phyloP scores from a whole-genome alignment of 2,888 invertebrate species.

The Blera fallax region DNA sequence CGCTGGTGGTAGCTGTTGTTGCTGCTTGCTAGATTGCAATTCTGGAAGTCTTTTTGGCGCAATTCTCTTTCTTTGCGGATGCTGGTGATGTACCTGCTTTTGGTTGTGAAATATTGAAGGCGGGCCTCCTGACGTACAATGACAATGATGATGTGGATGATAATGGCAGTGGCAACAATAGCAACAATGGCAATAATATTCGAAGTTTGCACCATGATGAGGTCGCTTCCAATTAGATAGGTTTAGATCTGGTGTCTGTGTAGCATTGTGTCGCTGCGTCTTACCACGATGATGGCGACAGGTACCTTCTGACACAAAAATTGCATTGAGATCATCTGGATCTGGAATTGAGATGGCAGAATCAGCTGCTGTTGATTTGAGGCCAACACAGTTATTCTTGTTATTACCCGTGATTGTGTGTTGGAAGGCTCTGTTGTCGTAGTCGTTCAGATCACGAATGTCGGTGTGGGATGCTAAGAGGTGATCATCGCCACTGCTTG shows the following conservation, averaged over 20 bases:
- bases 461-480: conserved; percentile 79
- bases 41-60: conserved; percentile 64
- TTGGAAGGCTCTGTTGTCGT: conserved; percentile 81
- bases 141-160: conserved; percentile 67
- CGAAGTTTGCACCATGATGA: conserved; percentile 51
- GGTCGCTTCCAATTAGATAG: conserved; percentile 64
- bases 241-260: conserved; percentile 76
- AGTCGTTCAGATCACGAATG: conserved; percentile 78
- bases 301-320: conserved; percentile 67
- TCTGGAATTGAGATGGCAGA: conserved; percentile 71
- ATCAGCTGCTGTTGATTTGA: conserved; percentile 70
- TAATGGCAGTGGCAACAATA: conserved; percentile 69
- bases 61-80: conserved; percentile 22
- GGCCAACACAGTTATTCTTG: conserved; percentile 51
- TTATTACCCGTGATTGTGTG: conserved; percentile 74
- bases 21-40: conserved; percentile 37
- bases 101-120: conserved; percentile 22
- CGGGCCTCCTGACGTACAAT: conserved; percentile 24
- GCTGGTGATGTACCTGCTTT: conserved; percentile 13
- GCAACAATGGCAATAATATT: conserved; percentile 65
- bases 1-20: conserved; percentile 51
- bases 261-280: conserved; percentile 79
- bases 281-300: conserved; percentile 53
- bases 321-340: conserved; percentile 68
- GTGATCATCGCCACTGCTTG: conserved; percentile 79